Evolutionary conservation across 2,888 invertebrate species (phyloP).

Genomic region (Drosophila lacicola): DNA sequence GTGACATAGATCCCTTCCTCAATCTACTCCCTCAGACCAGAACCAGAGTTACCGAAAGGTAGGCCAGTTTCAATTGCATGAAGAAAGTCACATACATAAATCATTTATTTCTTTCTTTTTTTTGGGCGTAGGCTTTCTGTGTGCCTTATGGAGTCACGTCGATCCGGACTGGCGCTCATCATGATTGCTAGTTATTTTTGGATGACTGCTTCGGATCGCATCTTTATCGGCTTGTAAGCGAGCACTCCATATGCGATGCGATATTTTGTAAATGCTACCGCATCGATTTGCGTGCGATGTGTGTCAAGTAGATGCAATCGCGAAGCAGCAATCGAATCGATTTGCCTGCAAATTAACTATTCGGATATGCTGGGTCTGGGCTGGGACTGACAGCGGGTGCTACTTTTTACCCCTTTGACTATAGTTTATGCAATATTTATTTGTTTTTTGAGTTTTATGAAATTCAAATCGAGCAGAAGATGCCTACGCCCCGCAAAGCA

Average conservation of each 20-base stretch:
- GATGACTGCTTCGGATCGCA: slow-evolving; percentile 54
- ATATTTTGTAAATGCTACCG: slow-evolving; percentile 74
- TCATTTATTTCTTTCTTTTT: slow-evolving; percentile 42
- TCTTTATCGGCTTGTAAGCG: slow-evolving; percentile 54
- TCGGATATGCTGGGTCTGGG: slow-evolving; percentile 60
- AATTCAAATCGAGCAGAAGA: slow-evolving; percentile 71
- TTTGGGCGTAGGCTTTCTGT: slow-evolving; percentile 56
- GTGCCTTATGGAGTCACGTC: neutral
- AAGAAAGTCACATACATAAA: slow-evolving; percentile 78
- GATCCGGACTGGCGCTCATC: slow-evolving; percentile 21
- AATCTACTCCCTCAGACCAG: neutral
- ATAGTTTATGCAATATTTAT: slow-evolving; percentile 56
- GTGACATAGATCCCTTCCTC: slow-evolving; percentile 12
- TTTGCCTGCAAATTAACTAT: slow-evolving; percentile 75
- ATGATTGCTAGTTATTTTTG: slow-evolving; percentile 62
- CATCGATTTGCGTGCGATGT: slow-evolving; percentile 80
- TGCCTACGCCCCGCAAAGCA: slow-evolving; percentile 55
- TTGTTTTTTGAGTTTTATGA: slow-evolving; percentile 49
- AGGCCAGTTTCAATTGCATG: slow-evolving; percentile 32
- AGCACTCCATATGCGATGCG: slow-evolving; percentile 19
- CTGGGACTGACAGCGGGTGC: slow-evolving; percentile 18
- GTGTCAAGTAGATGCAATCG: slow-evolving; percentile 82
- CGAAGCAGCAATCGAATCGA: slow-evolving; percentile 64
- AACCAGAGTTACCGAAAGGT: neutral
- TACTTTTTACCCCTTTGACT: slow-evolving; percentile 61